phyloP scores from a whole-genome alignment of 2,797 vertebrate species.

The Pristis pectinata region DNA sequence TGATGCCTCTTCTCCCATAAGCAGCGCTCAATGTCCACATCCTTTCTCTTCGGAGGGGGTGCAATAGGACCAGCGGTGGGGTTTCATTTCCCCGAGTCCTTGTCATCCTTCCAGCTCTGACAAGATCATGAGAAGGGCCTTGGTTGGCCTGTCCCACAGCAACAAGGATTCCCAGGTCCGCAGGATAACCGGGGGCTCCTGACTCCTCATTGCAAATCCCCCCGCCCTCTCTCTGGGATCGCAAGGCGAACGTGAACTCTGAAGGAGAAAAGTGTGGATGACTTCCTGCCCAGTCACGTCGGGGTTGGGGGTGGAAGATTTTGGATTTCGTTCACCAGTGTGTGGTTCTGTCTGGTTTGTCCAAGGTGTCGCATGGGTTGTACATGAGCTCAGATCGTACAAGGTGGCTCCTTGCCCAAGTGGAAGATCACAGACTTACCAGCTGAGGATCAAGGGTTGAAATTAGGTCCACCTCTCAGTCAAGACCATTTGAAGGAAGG shows the following conservation, averaged over 20 bases:
- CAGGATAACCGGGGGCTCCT: not conserved
- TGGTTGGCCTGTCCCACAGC: too few relatives aligned
- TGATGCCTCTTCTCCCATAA: too few relatives aligned
- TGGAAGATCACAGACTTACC: not conserved
- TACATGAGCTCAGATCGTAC: not conserved
- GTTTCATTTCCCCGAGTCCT: too few relatives aligned
- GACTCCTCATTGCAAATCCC: not conserved
- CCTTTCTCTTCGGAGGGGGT: not conserved
- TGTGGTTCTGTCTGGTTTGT: not conserved
- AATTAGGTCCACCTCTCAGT: not conserved
- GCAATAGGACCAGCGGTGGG: too few relatives aligned
- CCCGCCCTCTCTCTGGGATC: not conserved
- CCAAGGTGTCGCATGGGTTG: not conserved
- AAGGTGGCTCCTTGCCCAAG: not conserved
- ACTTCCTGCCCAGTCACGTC: not conserved
- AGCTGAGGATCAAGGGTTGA: not conserved
- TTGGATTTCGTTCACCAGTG: too few relatives aligned
- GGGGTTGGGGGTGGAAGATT: too few relatives aligned
- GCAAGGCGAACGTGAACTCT: not conserved
- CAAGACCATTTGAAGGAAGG: not conserved
- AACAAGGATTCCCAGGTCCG: not conserved
- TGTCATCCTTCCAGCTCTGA: not conserved
- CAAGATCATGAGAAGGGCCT: not conserved
- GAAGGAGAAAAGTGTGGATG: not conserved
- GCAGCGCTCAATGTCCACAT: not conserved